These are phyloP conservation scores for Plagodis pulveraria DNA, from an alignment of 2,888 invertebrate species.

Conservation along the genomic window DNA sequence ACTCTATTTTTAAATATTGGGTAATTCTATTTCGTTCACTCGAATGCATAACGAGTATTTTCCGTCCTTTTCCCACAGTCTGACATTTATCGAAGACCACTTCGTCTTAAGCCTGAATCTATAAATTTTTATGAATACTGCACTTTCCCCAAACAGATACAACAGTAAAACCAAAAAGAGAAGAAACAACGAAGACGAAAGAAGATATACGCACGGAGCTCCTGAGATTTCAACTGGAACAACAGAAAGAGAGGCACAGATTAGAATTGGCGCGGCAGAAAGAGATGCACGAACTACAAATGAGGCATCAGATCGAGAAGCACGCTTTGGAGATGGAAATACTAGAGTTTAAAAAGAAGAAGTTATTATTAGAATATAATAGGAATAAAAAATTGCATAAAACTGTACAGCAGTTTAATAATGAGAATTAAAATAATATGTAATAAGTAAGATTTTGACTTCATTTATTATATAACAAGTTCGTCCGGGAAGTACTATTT, in stretches of 20 bases:
- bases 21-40: no score
- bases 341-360: constrained; percentile 13
- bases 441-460: not conserved
- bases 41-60: no score
- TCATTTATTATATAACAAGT: not conserved
- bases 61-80: no score
- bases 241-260: constrained; percentile 3
- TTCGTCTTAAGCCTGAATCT: no score
- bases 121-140: no score
- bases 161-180: no score
- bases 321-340: constrained; percentile 16
- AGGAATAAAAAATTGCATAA: not conserved
- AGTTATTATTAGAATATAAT: constrained; percentile 1
- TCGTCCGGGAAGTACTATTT: not conserved
- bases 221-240: not conserved
- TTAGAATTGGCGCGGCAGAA: constrained; percentile 14
- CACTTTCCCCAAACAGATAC: no score
- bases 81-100: no score
- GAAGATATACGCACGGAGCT: no score
- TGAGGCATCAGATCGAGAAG: constrained; percentile 14
- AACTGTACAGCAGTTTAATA: not conserved
- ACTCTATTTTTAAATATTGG: no score
- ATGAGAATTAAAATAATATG: not conserved
- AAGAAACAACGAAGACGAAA: no score
- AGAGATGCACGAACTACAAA: constrained; percentile 8